Evolutionary conservation across 1,140 invertebrate species (phyloP).

Genomic region (Aleiodes sp.): DNA sequence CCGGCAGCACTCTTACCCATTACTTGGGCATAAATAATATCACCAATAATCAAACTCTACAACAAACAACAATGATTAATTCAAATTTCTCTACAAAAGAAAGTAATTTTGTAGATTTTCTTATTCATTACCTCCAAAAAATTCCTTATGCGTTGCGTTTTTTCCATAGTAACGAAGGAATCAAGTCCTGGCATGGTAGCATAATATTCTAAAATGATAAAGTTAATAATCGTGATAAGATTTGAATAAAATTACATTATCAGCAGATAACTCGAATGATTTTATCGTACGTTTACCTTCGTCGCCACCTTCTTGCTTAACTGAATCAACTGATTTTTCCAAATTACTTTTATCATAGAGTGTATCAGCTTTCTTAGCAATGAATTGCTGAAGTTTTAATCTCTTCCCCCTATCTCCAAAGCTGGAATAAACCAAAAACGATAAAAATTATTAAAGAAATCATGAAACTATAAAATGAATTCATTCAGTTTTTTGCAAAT

Average conservation of each 20-base stretch:
- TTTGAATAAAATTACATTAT: not conserved
- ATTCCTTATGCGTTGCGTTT: constrained; percentile 75
- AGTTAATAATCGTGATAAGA: constrained; percentile 20
- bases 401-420: constrained; percentile 85
- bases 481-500: too few species aligned
- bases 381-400: constrained; percentile 84
- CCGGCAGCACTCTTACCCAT: constrained; percentile 76
- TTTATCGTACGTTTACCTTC: constrained; percentile 54
- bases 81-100: constrained; percentile 16
- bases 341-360: constrained; percentile 71
- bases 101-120: constrained; percentile 21
- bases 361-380: constrained; percentile 79
- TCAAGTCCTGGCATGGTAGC: constrained; percentile 88
- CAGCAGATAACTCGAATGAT: too few species aligned
- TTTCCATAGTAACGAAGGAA: constrained; percentile 78
- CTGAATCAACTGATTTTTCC: constrained; percentile 62
- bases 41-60: constrained; percentile 82
- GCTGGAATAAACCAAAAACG: constrained; percentile 53
- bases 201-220: constrained; percentile 74
- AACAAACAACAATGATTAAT: constrained; percentile 40
- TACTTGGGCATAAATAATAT: constrained; percentile 85
- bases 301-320: constrained; percentile 58
- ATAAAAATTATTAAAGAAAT: not conserved
- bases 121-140: constrained; percentile 75
- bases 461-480: not conserved